These are phyloP conservation scores for Sapayoa aenigma DNA, from an alignment of 2,113 vertebrate species.

Conservation along the genomic window DNA sequence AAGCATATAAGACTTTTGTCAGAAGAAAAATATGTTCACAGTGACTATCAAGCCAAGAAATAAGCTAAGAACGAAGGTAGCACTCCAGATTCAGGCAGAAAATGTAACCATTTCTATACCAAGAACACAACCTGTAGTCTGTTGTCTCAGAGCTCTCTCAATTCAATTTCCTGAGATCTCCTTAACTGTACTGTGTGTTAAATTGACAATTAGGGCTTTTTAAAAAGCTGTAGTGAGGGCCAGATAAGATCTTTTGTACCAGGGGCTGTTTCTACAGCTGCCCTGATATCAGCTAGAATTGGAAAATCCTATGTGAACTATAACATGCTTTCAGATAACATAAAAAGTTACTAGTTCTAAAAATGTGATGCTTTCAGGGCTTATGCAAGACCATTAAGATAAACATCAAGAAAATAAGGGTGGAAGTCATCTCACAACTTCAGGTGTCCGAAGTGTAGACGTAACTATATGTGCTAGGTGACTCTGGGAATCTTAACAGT, in stretches of 20 bases:
- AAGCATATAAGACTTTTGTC: fast-evolving
- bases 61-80: background rate
- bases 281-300: background rate
- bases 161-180: background rate
- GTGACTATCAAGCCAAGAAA: background rate
- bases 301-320: background rate
- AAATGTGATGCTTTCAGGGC: background rate
- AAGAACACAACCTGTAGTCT: background rate
- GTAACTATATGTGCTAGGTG: background rate
- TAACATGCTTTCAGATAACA: background rate
- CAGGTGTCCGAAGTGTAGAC: background rate
- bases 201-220: background rate
- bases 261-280: background rate
- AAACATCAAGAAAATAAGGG: background rate
- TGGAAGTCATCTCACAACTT: background rate
- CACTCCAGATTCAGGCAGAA: background rate
- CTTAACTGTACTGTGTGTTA: background rate
- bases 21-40: background rate
- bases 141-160: background rate
- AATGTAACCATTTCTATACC: background rate
- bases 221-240: background rate
- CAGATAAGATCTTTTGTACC: background rate
- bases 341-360: background rate
- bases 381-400: background rate
- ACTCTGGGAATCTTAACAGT: background rate